These are phyloP conservation scores for Cheumatopsyche charites DNA, from an alignment of 1,140 invertebrate genomes.

Conservation along the genomic window DNA sequence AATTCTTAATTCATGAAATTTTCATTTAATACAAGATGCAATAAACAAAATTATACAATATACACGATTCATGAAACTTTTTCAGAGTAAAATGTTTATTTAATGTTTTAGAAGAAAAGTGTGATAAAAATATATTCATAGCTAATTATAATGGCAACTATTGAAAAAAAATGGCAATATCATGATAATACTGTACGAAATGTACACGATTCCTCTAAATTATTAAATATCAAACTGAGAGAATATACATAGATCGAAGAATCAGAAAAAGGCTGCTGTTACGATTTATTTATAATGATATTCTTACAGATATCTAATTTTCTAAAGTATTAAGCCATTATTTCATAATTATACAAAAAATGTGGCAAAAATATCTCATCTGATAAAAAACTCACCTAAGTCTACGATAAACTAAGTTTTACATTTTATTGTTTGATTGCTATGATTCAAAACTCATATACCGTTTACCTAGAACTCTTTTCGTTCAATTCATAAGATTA, in stretches of 20 bases:
- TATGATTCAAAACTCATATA: conserved; percentile 10
- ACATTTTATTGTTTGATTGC: conserved; percentile 19
- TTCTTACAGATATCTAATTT: conserved; percentile 8
- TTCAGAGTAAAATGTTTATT: too few species aligned
- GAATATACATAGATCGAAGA: background rate
- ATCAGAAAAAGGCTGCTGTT: background rate
- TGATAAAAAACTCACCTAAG: conserved; percentile 34
- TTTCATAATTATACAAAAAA: conserved; percentile 35
- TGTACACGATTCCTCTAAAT: too few species aligned
- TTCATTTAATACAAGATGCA: too few species aligned
- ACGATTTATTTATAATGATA: background rate
- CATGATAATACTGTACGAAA: too few species aligned
- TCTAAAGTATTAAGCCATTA: conserved; percentile 36
- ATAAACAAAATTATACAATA: too few species aligned
- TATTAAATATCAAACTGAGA: background rate
- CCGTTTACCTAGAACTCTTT: background rate
- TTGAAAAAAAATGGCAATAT: too few species aligned
- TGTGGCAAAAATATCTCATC: conserved; percentile 40
- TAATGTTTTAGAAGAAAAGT: too few species aligned
- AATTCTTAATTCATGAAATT: too few species aligned
- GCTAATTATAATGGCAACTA: too few species aligned
- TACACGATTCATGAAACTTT: too few species aligned
- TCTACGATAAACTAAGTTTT: conserved; percentile 13
- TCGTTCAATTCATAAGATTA: conserved; percentile 22
- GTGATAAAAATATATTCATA: too few species aligned